Base-by-base conservation (phyloP, 53 echinoderm and acorn worm genomes). In the Apostichopus leukothele region DNA sequence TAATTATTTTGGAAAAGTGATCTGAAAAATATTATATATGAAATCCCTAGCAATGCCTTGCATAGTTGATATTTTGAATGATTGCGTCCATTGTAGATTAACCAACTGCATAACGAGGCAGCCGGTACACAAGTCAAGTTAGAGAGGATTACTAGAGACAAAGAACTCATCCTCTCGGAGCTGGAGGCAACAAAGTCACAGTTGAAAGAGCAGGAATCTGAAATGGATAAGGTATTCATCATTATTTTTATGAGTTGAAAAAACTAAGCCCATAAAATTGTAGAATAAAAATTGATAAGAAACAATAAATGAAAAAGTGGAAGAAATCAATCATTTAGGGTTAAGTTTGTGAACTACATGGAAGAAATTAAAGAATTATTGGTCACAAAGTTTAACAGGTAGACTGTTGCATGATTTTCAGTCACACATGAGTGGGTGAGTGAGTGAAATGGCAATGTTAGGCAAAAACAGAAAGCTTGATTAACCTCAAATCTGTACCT, bases 131-230 rank as follows among this genome's bases (percentile, higher is more conserved):
- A 93, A 60, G 75, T 89, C 73, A 92, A 93, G 88, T 73, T 99
- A 19, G 99, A 99, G n/a, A 93, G 88, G 75, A 90, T 94, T 7
- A 93, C 88, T 73, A 93, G 94, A 80, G 99, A 99, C 83, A 96
- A 99, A 53, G 94, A 93, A 5, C 90, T 90, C 76, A 19, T 99
- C 14, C 76, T 75, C 83, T 88, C 94, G 14, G 99, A 96, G 78
- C 76, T 99, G 76, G 99, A 99, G n/a, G 90, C 93, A 81, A 88
- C 91, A 50, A 99, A 94, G 80, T 91, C 89, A 63, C 94, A 93
- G 88, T 91, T 99, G 67, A 93, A 91, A 92, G 91, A 94, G 52
- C 91, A 94, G 80, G 93, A 93, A 68, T 84, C 88, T 50, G 89
- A 94, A 63, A 92, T 99, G 51, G 93, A 91, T 52, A 92, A 96